Evolutionary conservation across 2,797 vertebrate species (phyloP).

Genomic region (Sebastes trivittatus): DNA sequence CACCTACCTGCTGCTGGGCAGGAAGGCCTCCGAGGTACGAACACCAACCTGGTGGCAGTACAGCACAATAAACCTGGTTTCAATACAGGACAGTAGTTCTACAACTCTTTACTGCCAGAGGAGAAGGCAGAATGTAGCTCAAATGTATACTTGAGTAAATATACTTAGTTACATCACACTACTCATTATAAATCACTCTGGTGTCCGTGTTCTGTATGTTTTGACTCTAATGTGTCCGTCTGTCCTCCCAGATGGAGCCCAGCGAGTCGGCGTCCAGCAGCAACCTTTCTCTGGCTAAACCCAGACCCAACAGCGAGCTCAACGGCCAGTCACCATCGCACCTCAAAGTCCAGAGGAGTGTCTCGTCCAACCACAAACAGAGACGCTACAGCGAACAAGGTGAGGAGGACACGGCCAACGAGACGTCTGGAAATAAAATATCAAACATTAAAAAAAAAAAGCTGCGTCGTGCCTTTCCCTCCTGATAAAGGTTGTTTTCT

Average conservation of each 20-base stretch:
- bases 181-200: background rate
- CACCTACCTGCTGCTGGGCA: constrained; percentile 94
- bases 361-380: constrained; percentile 96
- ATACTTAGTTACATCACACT: too few relatives aligned
- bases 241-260: constrained; percentile 86
- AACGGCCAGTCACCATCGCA: constrained; percentile 95
- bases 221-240: background rate
- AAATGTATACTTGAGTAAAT: too few relatives aligned
- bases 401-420: constrained; percentile 59
- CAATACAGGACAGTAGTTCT: too few relatives aligned
- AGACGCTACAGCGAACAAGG: constrained; percentile 97
- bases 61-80: too few relatives aligned
- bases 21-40: constrained; percentile 94
- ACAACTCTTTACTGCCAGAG: too few relatives aligned
- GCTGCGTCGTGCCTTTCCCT: background rate
- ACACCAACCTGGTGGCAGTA: background rate
- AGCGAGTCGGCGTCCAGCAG: constrained; percentile 96
- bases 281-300: constrained; percentile 94
- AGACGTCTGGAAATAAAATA: background rate
- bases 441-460: background rate
- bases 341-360: constrained; percentile 93
- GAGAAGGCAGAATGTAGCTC: too few relatives aligned
- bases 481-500: background rate
- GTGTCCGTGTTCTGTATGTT: background rate
- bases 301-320: constrained; percentile 93